phyloP scores from a whole-genome alignment of 2,797 vertebrate species.

The Tokudaia muenninki region DNA sequence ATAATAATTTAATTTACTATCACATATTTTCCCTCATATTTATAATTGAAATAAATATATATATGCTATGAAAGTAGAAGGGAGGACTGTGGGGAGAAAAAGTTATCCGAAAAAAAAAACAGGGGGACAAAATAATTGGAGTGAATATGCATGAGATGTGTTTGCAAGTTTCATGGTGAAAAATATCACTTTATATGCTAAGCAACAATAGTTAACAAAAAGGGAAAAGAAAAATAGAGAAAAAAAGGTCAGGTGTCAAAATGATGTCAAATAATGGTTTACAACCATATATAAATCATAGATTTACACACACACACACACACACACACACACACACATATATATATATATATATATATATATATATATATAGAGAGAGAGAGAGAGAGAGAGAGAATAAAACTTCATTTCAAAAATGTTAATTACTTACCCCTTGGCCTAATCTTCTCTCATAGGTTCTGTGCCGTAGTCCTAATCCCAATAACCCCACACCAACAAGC shows the following conservation, averaged over 20 bases:
- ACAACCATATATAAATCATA: not conserved
- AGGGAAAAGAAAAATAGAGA: not conserved
- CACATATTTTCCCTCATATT: not conserved
- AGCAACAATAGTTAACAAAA: not conserved
- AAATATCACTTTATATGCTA: not conserved
- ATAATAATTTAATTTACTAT: not conserved
- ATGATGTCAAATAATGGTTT: not conserved
- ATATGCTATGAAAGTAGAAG: not conserved
- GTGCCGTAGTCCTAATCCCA: slow-evolving; percentile 87
- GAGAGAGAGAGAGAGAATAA: not conserved
- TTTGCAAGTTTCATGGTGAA: not conserved
- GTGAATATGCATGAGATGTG: not conserved
- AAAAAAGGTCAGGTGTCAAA: not conserved
- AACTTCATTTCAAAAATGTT: not conserved
- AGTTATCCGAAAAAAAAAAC: not conserved
- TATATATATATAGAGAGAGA: not conserved
- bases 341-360: not conserved
- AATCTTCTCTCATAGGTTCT: slow-evolving; percentile 85
- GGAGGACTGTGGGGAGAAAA: not conserved
- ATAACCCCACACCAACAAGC: slow-evolving; percentile 86
- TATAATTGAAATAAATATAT: not conserved
- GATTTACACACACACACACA: not conserved
- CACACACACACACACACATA: too few species aligned
- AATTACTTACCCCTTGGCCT: slow-evolving; percentile 85
- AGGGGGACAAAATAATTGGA: not conserved